A percentile compares a stretch with the other conserved stretches of the same genome.
Evolutionary conservation across 2,888 invertebrate genomes (phyloP).

Genomic region (Antheraea assamensis): DNA sequence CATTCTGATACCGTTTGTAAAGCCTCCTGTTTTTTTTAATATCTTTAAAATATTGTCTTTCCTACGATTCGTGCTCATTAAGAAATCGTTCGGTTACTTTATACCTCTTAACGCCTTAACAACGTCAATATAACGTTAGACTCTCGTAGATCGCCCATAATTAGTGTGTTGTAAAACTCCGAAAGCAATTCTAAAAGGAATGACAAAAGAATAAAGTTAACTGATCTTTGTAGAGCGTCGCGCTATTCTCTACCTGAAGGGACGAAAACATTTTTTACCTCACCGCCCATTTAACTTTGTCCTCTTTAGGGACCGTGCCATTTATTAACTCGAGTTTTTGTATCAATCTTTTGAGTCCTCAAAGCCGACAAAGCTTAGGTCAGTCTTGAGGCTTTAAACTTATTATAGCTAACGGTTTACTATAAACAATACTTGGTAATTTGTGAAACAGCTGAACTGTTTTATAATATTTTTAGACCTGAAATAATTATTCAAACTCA

Average conservation of each 20-base stretch:
- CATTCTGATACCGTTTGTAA: too few species aligned
- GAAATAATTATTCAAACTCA: not conserved
- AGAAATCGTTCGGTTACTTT: slow-evolving; percentile 14
- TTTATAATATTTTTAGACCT: not conserved
- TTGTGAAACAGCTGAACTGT: not conserved
- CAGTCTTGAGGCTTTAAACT: slow-evolving; percentile 9
- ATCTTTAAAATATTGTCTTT: too few species aligned
- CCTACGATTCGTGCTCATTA: not conserved
- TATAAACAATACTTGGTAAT: not conserved
- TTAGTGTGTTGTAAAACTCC: slow-evolving; percentile 10
- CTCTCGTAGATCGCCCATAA: slow-evolving; percentile 6
- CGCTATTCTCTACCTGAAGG: slow-evolving; percentile 58
- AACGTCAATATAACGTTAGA: slow-evolving; percentile 4
- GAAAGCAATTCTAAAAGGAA: slow-evolving; percentile 15
- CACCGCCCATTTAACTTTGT: slow-evolving; percentile 53
- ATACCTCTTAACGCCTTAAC: slow-evolving; percentile 11
- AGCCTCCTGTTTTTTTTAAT: too few species aligned
- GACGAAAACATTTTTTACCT: slow-evolving; percentile 48
- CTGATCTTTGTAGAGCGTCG: slow-evolving; percentile 41
- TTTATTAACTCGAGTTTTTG: slow-evolving; percentile 61
- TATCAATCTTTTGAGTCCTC: slow-evolving; percentile 31
- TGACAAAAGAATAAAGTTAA: slow-evolving; percentile 37
- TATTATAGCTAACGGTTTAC: not conserved
- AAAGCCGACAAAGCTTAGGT: slow-evolving; percentile 22
- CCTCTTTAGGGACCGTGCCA: slow-evolving; percentile 58